These are phyloP conservation scores for Xerus inauris DNA, from an alignment of 2,113 vertebrate genomes.

Conservation along the genomic window DNA sequence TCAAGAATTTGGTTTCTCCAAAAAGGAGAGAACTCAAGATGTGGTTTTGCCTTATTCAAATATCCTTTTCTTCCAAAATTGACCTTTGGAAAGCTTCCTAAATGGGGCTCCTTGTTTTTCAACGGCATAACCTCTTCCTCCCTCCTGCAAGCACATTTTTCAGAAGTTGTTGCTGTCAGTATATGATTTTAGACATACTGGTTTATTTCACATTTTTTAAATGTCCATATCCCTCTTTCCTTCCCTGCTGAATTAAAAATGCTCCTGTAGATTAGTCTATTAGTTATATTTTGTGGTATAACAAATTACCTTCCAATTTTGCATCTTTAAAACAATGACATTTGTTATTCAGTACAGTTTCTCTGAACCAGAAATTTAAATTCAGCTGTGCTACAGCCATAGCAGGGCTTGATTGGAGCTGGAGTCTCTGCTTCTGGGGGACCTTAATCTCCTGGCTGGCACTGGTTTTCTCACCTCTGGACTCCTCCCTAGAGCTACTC, in stretches of 20 bases:
- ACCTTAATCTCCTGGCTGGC: too few relatives aligned
- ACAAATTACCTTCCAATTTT: background rate
- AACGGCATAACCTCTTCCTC: background rate
- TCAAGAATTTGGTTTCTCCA: constrained; percentile 43
- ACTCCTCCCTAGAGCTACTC: background rate
- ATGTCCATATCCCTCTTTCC: background rate
- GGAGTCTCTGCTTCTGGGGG: background rate
- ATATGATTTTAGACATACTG: background rate
- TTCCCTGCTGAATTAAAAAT: constrained; percentile 4
- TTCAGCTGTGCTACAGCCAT: background rate
- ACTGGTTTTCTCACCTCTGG: background rate
- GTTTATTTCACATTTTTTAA: background rate
- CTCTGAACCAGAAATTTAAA: background rate
- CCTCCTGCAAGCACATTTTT: background rate
- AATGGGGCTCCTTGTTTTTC: background rate
- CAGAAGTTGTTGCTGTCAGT: background rate
- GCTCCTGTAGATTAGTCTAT: background rate
- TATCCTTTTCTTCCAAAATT: constrained; percentile 32
- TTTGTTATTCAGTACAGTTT: background rate
- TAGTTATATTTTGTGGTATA: background rate
- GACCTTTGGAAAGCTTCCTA: background rate
- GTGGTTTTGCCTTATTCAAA: background rate
- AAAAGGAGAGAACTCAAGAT: background rate
- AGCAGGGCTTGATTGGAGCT: background rate
- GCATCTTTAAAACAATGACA: background rate